These are phyloP conservation scores for Manacus vitellinus DNA, from an alignment of 2,113 vertebrate genomes.

Conservation along the genomic window DNA sequence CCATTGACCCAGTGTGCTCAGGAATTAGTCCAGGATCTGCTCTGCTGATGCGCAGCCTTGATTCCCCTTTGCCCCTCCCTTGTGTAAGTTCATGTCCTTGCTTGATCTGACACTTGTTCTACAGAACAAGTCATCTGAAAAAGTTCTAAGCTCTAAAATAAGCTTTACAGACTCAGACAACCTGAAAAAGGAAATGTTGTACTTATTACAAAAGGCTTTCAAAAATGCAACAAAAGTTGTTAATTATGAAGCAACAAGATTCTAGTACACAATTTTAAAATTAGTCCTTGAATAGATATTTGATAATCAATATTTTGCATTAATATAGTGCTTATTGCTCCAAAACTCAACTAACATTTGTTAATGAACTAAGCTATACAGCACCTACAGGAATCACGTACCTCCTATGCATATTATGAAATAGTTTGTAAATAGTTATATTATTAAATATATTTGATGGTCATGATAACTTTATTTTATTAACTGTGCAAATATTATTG, in stretches of 20 bases:
- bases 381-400: not conserved
- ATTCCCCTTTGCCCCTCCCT: not conserved
- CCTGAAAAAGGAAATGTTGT: not conserved
- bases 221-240: not conserved
- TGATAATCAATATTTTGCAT: not conserved
- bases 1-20: accelerated
- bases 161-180: not conserved
- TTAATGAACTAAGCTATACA: not conserved
- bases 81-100: not conserved
- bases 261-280: not conserved
- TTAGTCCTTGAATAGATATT: not conserved
- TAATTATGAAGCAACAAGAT: not conserved
- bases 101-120: not conserved
- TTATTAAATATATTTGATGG: not conserved
- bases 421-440: not conserved
- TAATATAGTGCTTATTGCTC: not conserved
- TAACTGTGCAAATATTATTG: not conserved
- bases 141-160: not conserved
- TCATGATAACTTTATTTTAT: not conserved
- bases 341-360: not conserved
- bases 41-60: not conserved
- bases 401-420: not conserved
- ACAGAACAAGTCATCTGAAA: not conserved
- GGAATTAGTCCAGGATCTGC: not conserved
- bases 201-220: not conserved